A percentile compares a stretch with the other conserved stretches of the same genome.
Evolutionary conservation across 2,797 vertebrate species (phyloP).

Genomic region (Gymnothorax reevesii): DNA sequence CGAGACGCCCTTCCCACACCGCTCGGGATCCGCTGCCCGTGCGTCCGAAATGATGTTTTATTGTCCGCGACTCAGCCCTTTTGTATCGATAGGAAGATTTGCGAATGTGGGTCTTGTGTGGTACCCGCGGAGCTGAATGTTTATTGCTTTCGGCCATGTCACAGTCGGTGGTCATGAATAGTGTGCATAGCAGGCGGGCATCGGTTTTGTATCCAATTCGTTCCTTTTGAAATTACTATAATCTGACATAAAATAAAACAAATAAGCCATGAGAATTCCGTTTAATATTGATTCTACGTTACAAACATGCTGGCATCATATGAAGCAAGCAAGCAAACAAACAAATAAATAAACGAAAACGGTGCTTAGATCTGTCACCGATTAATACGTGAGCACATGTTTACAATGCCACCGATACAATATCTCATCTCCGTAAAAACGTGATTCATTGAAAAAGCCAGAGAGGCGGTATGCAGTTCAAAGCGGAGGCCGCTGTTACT

Average conservation of each 20-base stretch:
- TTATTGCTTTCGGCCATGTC: constrained; percentile 31
- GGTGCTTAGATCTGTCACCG: not conserved
- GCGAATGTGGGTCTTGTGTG: constrained; percentile 41
- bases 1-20: constrained; percentile 41
- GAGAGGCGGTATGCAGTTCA: not conserved
- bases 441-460: not conserved
- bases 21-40: constrained; percentile 29
- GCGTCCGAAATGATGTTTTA: constrained; percentile 24
- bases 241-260: not conserved
- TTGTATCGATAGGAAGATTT: constrained; percentile 44
- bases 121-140: constrained; percentile 24
- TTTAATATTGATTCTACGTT: not conserved
- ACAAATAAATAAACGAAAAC: too few relatives aligned
- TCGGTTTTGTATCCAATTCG: not conserved
- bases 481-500: not conserved
- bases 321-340: not conserved
- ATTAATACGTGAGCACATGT: not conserved
- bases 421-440: not conserved
- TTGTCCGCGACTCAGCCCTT: constrained; percentile 43
- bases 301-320: not conserved
- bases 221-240: not conserved
- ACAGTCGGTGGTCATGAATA: not conserved
- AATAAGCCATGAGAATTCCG: not conserved
- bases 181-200: constrained; percentile 19
- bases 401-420: not conserved